Evolutionary conservation across 2,797 vertebrate genomes (phyloP).

Genomic region (Delichon dasypus): DNA sequence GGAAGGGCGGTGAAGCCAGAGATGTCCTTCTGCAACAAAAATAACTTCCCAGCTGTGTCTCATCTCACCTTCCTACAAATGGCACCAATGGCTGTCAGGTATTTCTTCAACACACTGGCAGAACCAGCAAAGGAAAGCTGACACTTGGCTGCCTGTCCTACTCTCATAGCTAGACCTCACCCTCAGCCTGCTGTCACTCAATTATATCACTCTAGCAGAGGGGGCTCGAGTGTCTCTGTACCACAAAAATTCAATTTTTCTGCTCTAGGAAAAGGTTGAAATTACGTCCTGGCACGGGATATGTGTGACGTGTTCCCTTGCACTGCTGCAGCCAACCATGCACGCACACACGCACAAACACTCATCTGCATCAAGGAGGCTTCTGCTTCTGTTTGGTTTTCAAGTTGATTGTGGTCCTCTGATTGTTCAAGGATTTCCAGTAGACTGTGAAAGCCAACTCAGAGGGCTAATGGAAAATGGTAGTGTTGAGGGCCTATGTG

Average conservation of each 20-base stretch:
- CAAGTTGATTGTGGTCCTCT: neutral
- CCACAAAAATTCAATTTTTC: neutral
- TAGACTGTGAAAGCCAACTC: neutral
- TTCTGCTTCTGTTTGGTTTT: neutral
- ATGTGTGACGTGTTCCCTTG: neutral
- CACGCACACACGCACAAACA: rapidly evolving
- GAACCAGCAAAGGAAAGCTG: neutral
- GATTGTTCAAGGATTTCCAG: neutral
- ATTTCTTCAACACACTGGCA: neutral
- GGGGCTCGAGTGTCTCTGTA: neutral
- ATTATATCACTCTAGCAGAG: neutral
- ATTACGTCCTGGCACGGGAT: neutral
- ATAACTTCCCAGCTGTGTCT: neutral
- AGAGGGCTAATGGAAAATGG: neutral
- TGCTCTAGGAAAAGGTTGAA: neutral
- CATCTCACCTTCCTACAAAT: neutral
- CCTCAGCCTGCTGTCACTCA: neutral
- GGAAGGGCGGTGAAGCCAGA: neutral
- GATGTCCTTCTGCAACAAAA: neutral
- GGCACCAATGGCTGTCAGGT: neutral
- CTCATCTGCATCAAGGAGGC: neutral
- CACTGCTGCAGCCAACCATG: neutral
- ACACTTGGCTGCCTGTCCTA: neutral
- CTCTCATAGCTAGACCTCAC: neutral
- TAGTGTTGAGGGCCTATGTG: neutral